phyloP scores from a whole-genome alignment of 2,797 vertebrate genomes.

The Darevskia nairensis region DNA sequence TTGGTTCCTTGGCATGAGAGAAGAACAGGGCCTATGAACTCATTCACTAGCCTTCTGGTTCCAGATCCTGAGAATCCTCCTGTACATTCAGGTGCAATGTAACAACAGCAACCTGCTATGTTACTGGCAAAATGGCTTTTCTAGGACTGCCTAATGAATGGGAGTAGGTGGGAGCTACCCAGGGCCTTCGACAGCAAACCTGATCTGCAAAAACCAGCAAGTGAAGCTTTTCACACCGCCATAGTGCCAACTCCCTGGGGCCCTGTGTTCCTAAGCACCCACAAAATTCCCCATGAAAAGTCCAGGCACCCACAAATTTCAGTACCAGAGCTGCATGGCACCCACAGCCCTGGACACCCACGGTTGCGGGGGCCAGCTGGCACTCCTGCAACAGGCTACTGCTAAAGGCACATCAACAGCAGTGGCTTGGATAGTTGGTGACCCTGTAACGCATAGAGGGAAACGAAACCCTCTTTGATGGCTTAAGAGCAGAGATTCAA shows the following conservation, averaged over 20 bases:
- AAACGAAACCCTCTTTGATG: not conserved
- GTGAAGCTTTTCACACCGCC: not conserved
- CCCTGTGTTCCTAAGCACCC: too few species aligned
- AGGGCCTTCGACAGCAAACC: not conserved
- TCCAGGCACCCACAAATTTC: too few species aligned
- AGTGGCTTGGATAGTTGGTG: not conserved
- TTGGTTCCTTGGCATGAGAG: not conserved
- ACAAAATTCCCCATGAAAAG: too few species aligned
- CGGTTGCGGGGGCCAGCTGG: too few species aligned
- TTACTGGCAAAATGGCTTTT: too few species aligned
- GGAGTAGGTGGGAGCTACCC: not conserved
- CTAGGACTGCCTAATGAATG: not conserved
- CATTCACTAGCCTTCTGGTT: not conserved
- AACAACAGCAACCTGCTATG: too few species aligned
- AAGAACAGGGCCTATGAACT: not conserved
- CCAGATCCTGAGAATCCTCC: not conserved
- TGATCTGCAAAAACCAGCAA: not conserved
- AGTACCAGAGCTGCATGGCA: too few species aligned
- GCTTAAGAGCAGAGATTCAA: not conserved
- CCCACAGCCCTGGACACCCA: too few species aligned
- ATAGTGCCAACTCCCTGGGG: too few species aligned
- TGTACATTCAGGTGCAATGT: not conserved
- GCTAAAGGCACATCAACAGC: not conserved
- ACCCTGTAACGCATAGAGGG: not conserved
- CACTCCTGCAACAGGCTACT: not conserved